phyloP scores from a whole-genome alignment of 2,797 vertebrate species.

The Sarcoramphus papa region DNA sequence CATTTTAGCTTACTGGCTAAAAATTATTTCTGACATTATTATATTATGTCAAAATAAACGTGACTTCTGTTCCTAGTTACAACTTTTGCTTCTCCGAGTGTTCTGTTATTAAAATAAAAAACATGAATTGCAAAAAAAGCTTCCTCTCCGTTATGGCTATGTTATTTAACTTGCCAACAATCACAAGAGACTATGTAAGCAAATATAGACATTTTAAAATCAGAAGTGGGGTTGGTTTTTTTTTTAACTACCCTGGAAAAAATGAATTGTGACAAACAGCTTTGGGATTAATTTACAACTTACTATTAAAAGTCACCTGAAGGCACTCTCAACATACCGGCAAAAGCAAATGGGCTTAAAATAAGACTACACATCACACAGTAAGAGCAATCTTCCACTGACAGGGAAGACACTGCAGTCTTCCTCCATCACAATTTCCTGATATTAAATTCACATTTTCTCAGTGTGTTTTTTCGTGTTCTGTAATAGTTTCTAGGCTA shows the following conservation, averaged over 20 bases:
- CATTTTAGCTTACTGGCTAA: not conserved
- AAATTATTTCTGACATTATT: not conserved
- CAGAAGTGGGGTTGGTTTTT: not conserved
- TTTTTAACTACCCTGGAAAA: not conserved
- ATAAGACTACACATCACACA: not conserved
- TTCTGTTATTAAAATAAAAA: not conserved
- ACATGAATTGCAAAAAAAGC: not conserved
- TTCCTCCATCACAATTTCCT: not conserved
- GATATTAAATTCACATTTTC: not conserved
- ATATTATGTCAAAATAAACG: not conserved
- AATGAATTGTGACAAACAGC: not conserved
- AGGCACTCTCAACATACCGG: not conserved
- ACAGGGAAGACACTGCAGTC: not conserved
- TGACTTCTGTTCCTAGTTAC: not conserved
- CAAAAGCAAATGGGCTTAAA: not conserved
- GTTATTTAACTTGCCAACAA: not conserved
- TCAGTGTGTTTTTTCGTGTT: not conserved
- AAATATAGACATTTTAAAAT: not conserved
- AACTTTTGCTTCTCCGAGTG: not conserved
- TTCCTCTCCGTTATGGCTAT: not conserved
- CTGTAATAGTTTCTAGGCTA: not conserved
- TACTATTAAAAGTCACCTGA: not conserved
- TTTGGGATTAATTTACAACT: not conserved
- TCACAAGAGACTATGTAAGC: not conserved
- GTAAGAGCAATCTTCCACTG: not conserved